A percentile compares a stretch with the other conserved stretches of the same genome.
Evolutionary conservation across 2,888 invertebrate genomes (phyloP).

Genomic region (Agrotis ipsilon): DNA sequence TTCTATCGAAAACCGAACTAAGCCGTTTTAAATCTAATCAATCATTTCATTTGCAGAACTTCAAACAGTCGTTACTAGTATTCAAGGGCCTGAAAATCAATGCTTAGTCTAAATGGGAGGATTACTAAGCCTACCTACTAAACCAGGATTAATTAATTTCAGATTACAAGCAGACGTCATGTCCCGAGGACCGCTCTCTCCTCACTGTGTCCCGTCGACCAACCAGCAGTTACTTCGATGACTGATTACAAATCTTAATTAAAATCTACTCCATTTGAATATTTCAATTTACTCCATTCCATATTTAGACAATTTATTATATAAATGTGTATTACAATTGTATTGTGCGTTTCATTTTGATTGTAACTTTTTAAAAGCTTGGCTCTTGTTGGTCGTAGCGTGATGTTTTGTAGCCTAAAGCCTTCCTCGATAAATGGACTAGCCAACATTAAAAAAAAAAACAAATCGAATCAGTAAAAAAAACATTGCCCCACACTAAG

Average conservation of each 20-base stretch:
- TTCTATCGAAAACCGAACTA: too few relatives aligned
- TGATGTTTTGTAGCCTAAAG: too few relatives aligned
- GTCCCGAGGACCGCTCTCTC: slow-evolving; percentile 84
- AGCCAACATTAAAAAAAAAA: too few relatives aligned
- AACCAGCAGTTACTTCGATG: slow-evolving; percentile 83
- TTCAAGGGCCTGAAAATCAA: too few relatives aligned
- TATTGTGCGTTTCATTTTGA: slow-evolving; percentile 33
- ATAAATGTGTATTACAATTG: slow-evolving; percentile 54
- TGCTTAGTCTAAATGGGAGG: too few relatives aligned
- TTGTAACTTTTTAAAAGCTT: not conserved
- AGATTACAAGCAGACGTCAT: slow-evolving; percentile 87
- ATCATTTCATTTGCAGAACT: too few relatives aligned
- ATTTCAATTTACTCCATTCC: slow-evolving; percentile 47
- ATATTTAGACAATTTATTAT: slow-evolving; percentile 40
- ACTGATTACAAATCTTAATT: slow-evolving; percentile 64
- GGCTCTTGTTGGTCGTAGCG: too few relatives aligned
- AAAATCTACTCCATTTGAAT: slow-evolving; percentile 37
- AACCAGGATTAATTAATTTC: slow-evolving; percentile 68
- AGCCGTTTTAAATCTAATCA: too few relatives aligned
- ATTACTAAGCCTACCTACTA: slow-evolving; percentile 20
- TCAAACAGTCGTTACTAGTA: too few relatives aligned
- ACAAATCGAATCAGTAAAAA: too few relatives aligned
- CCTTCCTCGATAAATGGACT: too few relatives aligned
- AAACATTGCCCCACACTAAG: too few relatives aligned
- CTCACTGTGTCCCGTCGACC: slow-evolving; percentile 85